Conservation (phyloP, 2,797 vertebrate genomes). For the Dromococcyx pavoninus region DNA sequence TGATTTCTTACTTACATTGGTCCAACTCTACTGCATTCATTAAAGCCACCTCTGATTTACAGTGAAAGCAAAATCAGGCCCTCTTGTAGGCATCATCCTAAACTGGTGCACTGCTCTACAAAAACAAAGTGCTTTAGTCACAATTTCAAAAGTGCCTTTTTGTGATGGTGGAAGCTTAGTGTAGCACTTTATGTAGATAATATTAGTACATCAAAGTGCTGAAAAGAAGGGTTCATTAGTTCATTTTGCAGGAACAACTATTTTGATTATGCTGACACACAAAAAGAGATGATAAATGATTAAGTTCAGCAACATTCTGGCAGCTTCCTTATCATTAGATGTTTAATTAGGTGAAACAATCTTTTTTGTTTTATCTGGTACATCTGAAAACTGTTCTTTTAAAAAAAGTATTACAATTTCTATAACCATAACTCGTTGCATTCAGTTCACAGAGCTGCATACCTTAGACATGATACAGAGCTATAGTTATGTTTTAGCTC, state of each 20-base stretch:
- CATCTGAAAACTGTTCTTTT: background rate
- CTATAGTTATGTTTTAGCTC: background rate
- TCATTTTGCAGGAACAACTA: constrained; percentile 6
- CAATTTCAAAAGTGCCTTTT: background rate
- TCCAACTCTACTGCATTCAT: background rate
- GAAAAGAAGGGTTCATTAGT: constrained; percentile 4
- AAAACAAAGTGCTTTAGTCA: background rate
- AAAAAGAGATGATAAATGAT: background rate
- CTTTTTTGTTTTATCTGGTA: background rate
- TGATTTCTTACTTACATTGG: background rate
- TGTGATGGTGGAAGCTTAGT: background rate
- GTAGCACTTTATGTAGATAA: background rate
- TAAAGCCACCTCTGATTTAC: background rate
- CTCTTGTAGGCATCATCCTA: background rate
- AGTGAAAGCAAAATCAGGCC: background rate
- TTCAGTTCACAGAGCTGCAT: background rate
- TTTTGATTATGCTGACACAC: background rate
- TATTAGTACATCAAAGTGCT: background rate
- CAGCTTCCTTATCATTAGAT: background rate
- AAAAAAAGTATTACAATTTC: background rate
- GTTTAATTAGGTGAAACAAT: background rate
- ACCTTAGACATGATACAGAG: background rate
- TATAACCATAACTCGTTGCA: background rate
- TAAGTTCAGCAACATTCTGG: background rate
- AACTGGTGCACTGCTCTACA: background rate